phyloP scores from a whole-genome alignment of 2,888 invertebrate genomes.

The Ptychoptera contaminata region DNA sequence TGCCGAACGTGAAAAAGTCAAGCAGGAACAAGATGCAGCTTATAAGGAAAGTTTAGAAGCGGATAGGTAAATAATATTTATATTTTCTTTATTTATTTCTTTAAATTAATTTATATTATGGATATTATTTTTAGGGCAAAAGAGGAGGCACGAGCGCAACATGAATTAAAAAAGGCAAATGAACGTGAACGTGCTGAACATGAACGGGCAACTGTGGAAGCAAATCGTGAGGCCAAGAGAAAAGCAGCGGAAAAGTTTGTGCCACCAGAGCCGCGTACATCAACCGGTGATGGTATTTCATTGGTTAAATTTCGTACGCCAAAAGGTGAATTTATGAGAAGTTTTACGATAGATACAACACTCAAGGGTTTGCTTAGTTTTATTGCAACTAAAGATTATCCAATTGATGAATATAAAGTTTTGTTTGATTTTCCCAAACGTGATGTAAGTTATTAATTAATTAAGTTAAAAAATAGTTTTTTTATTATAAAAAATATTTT shows the following conservation, averaged over 20 bases:
- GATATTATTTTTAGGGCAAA: too few relatives aligned
- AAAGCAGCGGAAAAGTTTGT: conserved; percentile 58
- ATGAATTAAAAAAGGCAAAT: conserved; percentile 47
- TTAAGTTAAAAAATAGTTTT: not conserved
- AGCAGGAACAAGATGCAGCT: conserved; percentile 86
- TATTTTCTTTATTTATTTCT: too few relatives aligned
- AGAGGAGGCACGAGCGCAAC: conserved; percentile 67
- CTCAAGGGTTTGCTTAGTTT: conserved; percentile 68
- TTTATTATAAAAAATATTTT: conserved; percentile 1
- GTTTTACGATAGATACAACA: conserved; percentile 36
- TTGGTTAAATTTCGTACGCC: conserved; percentile 74
- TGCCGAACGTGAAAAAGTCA: conserved; percentile 74
- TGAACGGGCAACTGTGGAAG: conserved; percentile 44
- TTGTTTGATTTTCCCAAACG: conserved; percentile 87
- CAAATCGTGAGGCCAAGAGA: conserved; percentile 44
- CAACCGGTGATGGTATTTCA: conserved; percentile 40
- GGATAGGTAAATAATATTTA: conserved; percentile 12
- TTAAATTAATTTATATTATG: too few relatives aligned
- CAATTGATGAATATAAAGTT: conserved; percentile 75
- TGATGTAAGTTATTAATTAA: conserved; percentile 56
- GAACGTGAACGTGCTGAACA: conserved; percentile 59
- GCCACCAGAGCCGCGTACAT: conserved; percentile 52
- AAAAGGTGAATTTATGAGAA: conserved; percentile 56
- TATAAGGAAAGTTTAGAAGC: conserved; percentile 73
- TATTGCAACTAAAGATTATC: conserved; percentile 77